Conservation (phyloP, 2,888 invertebrate species). For the Clusia tigrina region DNA sequence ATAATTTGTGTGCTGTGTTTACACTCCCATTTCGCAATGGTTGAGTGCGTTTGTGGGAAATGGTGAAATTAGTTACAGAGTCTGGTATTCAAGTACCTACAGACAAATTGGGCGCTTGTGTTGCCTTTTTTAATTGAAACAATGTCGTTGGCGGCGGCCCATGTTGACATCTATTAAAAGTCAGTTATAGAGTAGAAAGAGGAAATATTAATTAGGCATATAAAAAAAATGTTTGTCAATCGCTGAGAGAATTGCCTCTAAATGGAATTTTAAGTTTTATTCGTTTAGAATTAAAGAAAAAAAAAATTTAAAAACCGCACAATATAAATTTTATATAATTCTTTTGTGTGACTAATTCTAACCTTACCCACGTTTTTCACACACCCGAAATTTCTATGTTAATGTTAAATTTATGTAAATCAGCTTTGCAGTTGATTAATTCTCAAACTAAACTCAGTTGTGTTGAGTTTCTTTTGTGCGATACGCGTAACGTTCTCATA, state of each 20-base stretch:
- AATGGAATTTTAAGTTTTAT: background rate
- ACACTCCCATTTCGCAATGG: background rate
- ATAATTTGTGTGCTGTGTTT: too few relatives aligned
- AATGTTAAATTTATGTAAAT: slow-evolving; percentile 37
- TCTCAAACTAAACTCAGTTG: slow-evolving; percentile 11
- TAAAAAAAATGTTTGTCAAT: background rate
- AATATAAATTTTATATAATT: background rate
- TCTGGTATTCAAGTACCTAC: background rate
- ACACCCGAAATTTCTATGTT: slow-evolving; percentile 9
- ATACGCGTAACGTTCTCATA: too few relatives aligned
- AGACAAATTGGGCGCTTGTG: too few relatives aligned
- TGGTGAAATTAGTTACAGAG: background rate
- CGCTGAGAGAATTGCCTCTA: background rate
- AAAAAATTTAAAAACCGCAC: background rate
- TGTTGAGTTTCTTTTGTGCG: background rate
- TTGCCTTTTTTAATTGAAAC: too few relatives aligned
- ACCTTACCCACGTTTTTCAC: slow-evolving; percentile 32
- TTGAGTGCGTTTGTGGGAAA: slow-evolving; percentile 24
- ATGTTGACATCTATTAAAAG: background rate
- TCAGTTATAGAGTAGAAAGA: background rate
- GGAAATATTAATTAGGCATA: background rate
- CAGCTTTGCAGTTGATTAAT: slow-evolving; percentile 31
- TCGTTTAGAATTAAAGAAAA: background rate
- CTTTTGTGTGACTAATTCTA: background rate
- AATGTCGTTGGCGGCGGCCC: too few relatives aligned